These are phyloP conservation scores for Chrysopilus asiliformis DNA, from an alignment of 2,888 invertebrate species.

Conservation along the genomic window DNA sequence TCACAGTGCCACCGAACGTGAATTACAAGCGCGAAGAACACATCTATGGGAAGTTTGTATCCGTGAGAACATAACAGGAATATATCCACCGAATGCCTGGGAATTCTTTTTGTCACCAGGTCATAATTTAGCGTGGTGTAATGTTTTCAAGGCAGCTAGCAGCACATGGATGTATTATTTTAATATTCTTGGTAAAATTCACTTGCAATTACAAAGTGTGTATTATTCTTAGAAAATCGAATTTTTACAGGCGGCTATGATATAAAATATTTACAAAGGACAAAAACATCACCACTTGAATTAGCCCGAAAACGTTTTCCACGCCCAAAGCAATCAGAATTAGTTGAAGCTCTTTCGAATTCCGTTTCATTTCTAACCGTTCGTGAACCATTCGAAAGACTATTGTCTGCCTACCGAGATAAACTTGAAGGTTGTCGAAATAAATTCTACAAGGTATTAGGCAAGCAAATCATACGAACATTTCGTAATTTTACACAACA, in stretches of 20 bases:
- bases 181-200: constrained; percentile 56
- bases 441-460: constrained; percentile 54
- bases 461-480: constrained; percentile 47
- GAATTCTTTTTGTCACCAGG: constrained; percentile 58
- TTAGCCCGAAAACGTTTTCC: constrained; percentile 56
- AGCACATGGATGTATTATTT: constrained; percentile 73
- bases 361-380: constrained; percentile 55
- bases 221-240: constrained; percentile 2
- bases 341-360: constrained; percentile 47
- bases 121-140: constrained; percentile 59
- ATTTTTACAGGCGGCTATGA: constrained; percentile 43
- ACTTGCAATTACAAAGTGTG: too few species aligned
- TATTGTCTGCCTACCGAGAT: constrained; percentile 58
- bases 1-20: constrained; percentile 35
- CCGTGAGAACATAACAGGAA: constrained; percentile 30
- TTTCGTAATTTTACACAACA: constrained; percentile 37
- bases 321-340: constrained; percentile 48
- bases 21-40: constrained; percentile 39
- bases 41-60: constrained; percentile 40
- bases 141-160: constrained; percentile 62
- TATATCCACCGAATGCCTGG: constrained; percentile 49
- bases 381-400: constrained; percentile 57
- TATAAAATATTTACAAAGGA: constrained; percentile 43
- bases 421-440: constrained; percentile 58
- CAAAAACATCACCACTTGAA: constrained; percentile 49